phyloP scores from a whole-genome alignment of 2,797 vertebrate genomes.

The Cichlasoma orientale region DNA sequence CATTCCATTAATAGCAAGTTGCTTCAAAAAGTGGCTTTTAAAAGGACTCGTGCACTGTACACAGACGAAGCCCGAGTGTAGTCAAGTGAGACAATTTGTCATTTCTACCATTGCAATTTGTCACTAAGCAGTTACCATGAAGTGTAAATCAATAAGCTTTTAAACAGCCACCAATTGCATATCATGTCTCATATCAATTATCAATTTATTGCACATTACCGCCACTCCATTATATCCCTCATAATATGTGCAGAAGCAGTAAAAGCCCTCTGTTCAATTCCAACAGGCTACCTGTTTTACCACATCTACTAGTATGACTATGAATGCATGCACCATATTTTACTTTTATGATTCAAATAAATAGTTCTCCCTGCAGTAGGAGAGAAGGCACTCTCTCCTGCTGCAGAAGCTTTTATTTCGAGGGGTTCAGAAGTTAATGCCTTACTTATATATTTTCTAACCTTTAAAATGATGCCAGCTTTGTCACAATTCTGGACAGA shows the following conservation, averaged over 20 bases:
- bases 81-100: constrained; percentile 53
- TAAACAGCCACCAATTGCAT: constrained; percentile 50
- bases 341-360: constrained; percentile 43
- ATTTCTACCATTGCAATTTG: constrained; percentile 43
- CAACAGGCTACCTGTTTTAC: not conserved
- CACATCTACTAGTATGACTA: not conserved
- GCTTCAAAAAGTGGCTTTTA: constrained; percentile 58
- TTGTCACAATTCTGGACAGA: constrained; percentile 54
- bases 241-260: constrained; percentile 27
- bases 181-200: constrained; percentile 58
- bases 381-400: constrained; percentile 20
- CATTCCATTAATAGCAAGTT: constrained; percentile 59
- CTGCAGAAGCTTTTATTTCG: constrained; percentile 62
- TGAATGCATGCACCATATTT: constrained; percentile 21
- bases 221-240: constrained; percentile 35
- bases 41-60: constrained; percentile 35
- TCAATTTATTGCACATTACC: constrained; percentile 66
- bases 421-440: constrained; percentile 64
- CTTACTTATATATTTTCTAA: constrained; percentile 72
- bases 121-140: constrained; percentile 48
- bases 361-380: constrained; percentile 35
- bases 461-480: constrained; percentile 71
- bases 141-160: constrained; percentile 61
- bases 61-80: constrained; percentile 29
- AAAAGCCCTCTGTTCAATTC: constrained; percentile 17